Conservation (phyloP, 2,888 invertebrate species). For the Chrysomela aeneicollis region DNA sequence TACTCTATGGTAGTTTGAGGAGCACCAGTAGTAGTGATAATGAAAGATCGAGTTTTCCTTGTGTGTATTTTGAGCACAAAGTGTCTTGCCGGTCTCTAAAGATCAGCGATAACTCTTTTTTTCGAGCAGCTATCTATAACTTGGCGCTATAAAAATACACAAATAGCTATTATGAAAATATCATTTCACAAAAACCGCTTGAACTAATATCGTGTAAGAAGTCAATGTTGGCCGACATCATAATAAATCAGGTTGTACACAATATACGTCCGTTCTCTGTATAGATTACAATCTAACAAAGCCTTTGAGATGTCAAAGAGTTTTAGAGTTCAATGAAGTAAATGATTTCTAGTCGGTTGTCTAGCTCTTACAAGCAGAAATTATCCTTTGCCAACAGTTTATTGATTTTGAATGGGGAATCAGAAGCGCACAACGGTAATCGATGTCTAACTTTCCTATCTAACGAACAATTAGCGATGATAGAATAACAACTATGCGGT, state of each 20-base stretch:
- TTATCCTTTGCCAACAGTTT: slow-evolving; percentile 14
- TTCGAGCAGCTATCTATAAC: too few relatives aligned
- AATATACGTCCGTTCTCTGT: slow-evolving; percentile 13
- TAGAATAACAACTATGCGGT: not conserved
- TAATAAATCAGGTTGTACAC: slow-evolving; percentile 2
- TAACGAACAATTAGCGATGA: not conserved
- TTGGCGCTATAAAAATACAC: too few relatives aligned
- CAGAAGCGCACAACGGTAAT: not conserved
- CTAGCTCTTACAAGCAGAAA: slow-evolving; percentile 6
- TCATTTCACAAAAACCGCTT: too few relatives aligned
- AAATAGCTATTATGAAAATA: too few relatives aligned
- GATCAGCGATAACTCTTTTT: too few relatives aligned
- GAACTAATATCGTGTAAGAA: slow-evolving; percentile 9
- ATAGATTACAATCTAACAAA: slow-evolving; percentile 14
- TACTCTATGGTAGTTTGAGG: too few relatives aligned
- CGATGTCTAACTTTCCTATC: not conserved
- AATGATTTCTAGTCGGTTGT: slow-evolving; percentile 6
- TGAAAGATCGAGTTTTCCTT: too few relatives aligned
- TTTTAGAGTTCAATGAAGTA: slow-evolving; percentile 7
- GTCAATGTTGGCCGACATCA: slow-evolving; percentile 7
- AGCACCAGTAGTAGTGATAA: too few relatives aligned
- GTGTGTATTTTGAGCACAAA: too few relatives aligned
- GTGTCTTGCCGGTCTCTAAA: too few relatives aligned
- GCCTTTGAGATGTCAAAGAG: slow-evolving; percentile 18
- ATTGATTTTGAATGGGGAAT: slow-evolving; percentile 17